Percentiles rank a stretch among this genome's conserved stretches.
Conservation (phyloP, 2,797 vertebrate species). For the Esox masquinongy region DNA sequence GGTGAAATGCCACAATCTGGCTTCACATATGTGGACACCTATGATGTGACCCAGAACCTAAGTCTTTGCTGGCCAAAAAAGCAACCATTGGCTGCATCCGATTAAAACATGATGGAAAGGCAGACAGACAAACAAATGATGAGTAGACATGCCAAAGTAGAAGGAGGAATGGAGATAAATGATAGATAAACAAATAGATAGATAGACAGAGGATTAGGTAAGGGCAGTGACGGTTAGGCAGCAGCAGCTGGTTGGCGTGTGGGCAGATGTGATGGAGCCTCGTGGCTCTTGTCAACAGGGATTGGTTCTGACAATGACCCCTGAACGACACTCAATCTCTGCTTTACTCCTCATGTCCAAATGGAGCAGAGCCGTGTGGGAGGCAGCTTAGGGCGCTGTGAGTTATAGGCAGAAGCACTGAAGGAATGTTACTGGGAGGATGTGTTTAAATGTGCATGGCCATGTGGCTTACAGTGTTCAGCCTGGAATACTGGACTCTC, state of each 20-base stretch:
- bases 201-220: constrained; percentile 29
- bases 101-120: constrained; percentile 5
- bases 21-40: constrained; percentile 54
- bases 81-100: constrained; percentile 26
- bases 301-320: constrained; percentile 49
- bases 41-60: constrained; percentile 25
- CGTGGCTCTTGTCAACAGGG: constrained; percentile 20
- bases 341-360: constrained; percentile 17
- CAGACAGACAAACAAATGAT: constrained; percentile 63
- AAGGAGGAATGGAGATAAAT: constrained; percentile 13
- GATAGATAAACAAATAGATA: constrained; percentile 9
- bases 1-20: constrained; percentile 20
- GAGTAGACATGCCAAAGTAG: too few species aligned
- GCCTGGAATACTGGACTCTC: background rate
- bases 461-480: background rate
- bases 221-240: constrained; percentile 12
- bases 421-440: background rate
- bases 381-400: constrained; percentile 20
- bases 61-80: constrained; percentile 2
- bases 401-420: background rate
- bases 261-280: constrained; percentile 49
- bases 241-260: constrained; percentile 49
- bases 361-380: constrained; percentile 28
- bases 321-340: constrained; percentile 39
- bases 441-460: background rate